Evolutionary conservation across 2,113 vertebrate species (phyloP), one percentile per base, ranked within the genome.

Genomic region (Neolamprologus tretocephalus): DNA sequence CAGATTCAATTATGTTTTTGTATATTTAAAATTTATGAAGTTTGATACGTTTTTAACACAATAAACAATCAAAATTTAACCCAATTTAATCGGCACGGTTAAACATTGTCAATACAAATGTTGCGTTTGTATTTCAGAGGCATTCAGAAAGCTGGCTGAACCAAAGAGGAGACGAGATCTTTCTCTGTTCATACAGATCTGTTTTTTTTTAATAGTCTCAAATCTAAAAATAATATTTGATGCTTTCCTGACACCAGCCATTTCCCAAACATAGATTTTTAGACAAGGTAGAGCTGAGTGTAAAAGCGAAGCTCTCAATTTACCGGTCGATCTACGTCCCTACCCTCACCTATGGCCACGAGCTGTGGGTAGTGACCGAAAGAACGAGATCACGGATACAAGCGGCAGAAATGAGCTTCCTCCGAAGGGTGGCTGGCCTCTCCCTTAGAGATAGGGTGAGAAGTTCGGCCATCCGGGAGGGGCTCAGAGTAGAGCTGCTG

Each of bases 51-150:
- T 71, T 71, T 42, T 40, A 71, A 68, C 63, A 68, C 35, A 42
- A 40, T 23, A 68, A 71, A 16, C 21, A 71, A 42, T 42, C 66
- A 45, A 73, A 23, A 23, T 42, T 10, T 23, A 73, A 42, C 0
- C 1, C n/a, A 17, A 4, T 26, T 26, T 28, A 17, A 47, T 45
- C 3, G 0, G 5, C 40, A 10, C 3, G 5, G 21, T 73, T 0
- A 45, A 26, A 47, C 1, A 47, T 28, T 26, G 68, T 73, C 21
- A 45, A 26, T 17, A 17, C 4, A 45, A 45, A 73, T 45, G 13
- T 45, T 17, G 66, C 3, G 8, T 73, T 23, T 26, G 37, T 73
- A 26, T 73, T 73, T 73, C 8, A 73, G 37, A 73, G 21, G 37
- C n/a, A 26, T 73, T 73, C 40, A 73, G 13, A 73, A 73, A 42